Conservation (phyloP, 2,888 invertebrate species). For the Chorisops tibialis region DNA sequence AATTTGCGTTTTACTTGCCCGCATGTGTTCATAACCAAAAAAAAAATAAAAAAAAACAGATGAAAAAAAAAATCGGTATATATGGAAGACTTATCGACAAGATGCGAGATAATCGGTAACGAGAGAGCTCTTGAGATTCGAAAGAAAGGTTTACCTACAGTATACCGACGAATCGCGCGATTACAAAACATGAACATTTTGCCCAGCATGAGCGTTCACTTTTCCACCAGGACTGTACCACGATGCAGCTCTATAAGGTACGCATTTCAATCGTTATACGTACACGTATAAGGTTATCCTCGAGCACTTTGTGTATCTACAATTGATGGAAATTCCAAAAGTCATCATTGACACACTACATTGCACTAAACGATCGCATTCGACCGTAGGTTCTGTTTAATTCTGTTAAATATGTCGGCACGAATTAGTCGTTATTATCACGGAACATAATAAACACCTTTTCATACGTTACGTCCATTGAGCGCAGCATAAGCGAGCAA, state of each 20-base stretch:
- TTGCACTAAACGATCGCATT: not conserved
- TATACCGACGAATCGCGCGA: constrained; percentile 15
- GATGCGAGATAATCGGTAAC: constrained; percentile 32
- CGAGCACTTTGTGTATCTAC: not conserved
- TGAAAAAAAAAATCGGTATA: constrained; percentile 8
- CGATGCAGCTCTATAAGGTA: no score
- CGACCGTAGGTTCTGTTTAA: no score
- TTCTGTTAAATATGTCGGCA: constrained; percentile 7
- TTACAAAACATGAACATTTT: constrained; percentile 23
- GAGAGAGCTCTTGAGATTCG: constrained; percentile 20
- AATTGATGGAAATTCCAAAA: not conserved
- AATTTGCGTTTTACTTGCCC: constrained; percentile 32
- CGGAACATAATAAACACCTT: constrained; percentile 37
- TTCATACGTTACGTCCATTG: constrained; percentile 8
- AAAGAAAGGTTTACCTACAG: not conserved
- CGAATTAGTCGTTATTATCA: constrained; percentile 37
- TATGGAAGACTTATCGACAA: constrained; percentile 29
- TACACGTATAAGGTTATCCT: not conserved
- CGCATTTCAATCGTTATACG: not conserved
- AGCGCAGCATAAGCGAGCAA: not conserved
- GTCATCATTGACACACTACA: not conserved
- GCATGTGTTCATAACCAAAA: constrained; percentile 24
- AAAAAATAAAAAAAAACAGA: constrained; percentile 7
- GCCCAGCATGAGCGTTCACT: constrained; percentile 21
- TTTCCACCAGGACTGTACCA: not conserved